Evolutionary conservation across 2,888 invertebrate genomes (phyloP), one percentile per base, ranked within the genome.

Genomic region (Dryobotodes eremita): DNA sequence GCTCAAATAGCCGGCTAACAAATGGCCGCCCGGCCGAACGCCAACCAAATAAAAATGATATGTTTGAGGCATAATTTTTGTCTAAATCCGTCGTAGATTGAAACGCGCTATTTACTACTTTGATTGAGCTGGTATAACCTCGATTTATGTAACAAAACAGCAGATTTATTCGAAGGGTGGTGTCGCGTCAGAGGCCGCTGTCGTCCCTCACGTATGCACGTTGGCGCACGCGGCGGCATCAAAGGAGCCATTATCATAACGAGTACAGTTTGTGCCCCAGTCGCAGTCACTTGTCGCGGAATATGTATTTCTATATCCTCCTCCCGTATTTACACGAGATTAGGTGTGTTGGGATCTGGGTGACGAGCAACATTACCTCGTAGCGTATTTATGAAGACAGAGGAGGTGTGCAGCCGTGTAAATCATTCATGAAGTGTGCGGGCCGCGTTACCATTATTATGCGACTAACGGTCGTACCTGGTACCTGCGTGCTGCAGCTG

Each of bases 21-120:
- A 91, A 93, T 91, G 91, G 90, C 88, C 86, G 86, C 80, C 84
- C 88, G 82, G 85, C 85, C 86, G 84, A 90, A 90, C 83, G 90
- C 86, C 90, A 89, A 86, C 91, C 90, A 90, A 91, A 93, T 92
- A 93, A 93, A 93, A 93, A 92, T 92, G 91, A 93, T 92, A 91
- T 92, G 91, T 92, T 89, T 86, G 85, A 69, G 84, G 83, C 88
- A 90, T 91, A 71, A 91, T 90, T 91, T 91, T 88, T 88, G 82
- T 89, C 79, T 82, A 86, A 89, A 90, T 89, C 90, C 88, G 69
- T 89, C 89, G 85, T 86, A 83, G 79, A 83, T 87, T 85, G 85
- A 83, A 88, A 85, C 80, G 84, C 82, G 82, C 83, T 88, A 90
- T 90, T 91, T 88, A 86, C 89, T 89, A 86, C 81, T 88, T 83